Conservation (phyloP, 2,888 invertebrate species). For the Chalcis sispes region DNA sequence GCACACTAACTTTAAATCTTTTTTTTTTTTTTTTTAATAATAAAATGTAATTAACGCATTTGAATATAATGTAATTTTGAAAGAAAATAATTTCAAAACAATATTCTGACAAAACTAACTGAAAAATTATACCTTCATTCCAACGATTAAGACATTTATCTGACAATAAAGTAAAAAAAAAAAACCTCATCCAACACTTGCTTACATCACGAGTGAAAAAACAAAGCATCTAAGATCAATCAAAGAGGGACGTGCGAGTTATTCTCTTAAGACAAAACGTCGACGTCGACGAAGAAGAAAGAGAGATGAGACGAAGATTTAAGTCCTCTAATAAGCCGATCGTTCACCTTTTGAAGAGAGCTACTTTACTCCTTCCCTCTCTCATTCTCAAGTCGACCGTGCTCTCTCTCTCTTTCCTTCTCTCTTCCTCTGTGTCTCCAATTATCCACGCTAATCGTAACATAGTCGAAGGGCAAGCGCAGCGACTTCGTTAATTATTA, state of each 20-base stretch:
- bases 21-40: too few relatives aligned
- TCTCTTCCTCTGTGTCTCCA: conserved; percentile 42
- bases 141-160: conserved; percentile 41
- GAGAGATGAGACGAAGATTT: conserved; percentile 52
- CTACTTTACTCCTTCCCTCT: neutral
- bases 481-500: conserved; percentile 54
- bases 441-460: conserved; percentile 61
- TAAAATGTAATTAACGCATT: too few relatives aligned
- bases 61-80: neutral
- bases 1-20: too few relatives aligned
- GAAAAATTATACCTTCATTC: neutral
- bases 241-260: conserved; percentile 33
- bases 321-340: conserved; percentile 59
- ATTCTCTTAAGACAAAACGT: neutral
- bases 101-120: conserved; percentile 12
- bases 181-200: too few relatives aligned
- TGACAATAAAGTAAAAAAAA: neutral
- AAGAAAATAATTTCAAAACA: neutral
- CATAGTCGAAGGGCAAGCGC: neutral
- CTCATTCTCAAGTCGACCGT: too few relatives aligned
- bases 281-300: conserved; percentile 36
- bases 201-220: conserved; percentile 22
- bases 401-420: too few relatives aligned
- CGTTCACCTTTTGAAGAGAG: conserved; percentile 48
- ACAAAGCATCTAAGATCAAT: conserved; percentile 34